A percentile compares a stretch with the other conserved stretches of the same genome.
Conservation (phyloP, 2,113 vertebrate species). For the Seriola quinqueradiata region DNA sequence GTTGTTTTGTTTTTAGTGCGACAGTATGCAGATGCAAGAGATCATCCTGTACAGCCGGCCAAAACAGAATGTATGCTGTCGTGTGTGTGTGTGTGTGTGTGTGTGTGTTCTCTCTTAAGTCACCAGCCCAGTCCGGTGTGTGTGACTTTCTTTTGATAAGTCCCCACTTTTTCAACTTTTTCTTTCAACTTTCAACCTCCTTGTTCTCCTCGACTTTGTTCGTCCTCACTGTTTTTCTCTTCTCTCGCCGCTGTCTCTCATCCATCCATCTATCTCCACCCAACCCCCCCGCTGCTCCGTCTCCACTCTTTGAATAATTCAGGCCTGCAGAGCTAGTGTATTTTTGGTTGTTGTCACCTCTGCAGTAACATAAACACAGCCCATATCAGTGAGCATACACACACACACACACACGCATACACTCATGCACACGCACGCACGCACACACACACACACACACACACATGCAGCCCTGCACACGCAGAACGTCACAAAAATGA, state of each 20-base stretch:
- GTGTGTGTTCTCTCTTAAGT: conserved; percentile 1
- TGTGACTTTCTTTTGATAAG: conserved; percentile 25
- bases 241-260: conserved; percentile 22
- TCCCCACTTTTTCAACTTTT: conserved; percentile 42
- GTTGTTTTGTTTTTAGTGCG: conserved; percentile 11
- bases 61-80: neutral
- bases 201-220: conserved; percentile 25
- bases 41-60: neutral
- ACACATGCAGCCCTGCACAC: neutral
- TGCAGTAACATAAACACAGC: conserved; percentile 55
- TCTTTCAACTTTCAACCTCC: conserved; percentile 5
- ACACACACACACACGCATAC: neutral
- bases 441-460: neutral
- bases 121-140: neutral
- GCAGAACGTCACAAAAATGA: neutral
- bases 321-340: conserved; percentile 55
- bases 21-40: conserved; percentile 16
- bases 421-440: neutral
- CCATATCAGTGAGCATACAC: neutral
- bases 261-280: conserved; percentile 39
- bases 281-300: conserved; percentile 25
- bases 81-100: neutral
- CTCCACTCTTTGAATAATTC: conserved; percentile 72
- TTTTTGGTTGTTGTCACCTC: conserved; percentile 70
- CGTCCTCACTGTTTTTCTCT: conserved; percentile 33